phyloP scores from a whole-genome alignment of 64 coral and sea anemone genomes.

The Pachyseris speciosa region DNA sequence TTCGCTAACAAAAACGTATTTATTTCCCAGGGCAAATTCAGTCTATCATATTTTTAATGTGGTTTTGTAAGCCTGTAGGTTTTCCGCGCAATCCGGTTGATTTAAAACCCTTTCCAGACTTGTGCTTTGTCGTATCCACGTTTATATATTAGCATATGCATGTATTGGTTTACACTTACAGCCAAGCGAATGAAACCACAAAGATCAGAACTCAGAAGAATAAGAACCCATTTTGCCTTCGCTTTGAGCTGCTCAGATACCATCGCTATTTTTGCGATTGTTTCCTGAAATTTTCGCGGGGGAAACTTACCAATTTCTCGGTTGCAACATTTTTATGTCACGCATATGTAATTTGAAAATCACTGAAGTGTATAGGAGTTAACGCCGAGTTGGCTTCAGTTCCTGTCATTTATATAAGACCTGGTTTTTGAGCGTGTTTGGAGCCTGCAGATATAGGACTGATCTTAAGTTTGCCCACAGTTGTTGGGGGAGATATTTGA shows the following conservation, averaged over 20 bases:
- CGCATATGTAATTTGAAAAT: conserved; percentile 8
- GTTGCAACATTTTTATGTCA: neutral
- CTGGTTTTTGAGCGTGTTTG: neutral
- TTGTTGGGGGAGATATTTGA: neutral
- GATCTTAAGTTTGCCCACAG: neutral
- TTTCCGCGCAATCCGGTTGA: neutral
- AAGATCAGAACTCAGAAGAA: neutral
- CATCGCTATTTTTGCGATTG: neutral
- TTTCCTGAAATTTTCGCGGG: neutral
- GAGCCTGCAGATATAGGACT: neutral
- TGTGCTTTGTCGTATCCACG: neutral
- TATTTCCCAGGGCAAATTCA: neutral
- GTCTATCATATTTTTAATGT: neutral
- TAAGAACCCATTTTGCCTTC: neutral
- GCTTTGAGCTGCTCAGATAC: neutral
- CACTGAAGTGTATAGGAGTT: conserved; percentile 13
- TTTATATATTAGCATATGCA: conserved; percentile 61
- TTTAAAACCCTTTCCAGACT: neutral
- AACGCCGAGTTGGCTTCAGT: neutral
- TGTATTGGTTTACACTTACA: conserved; percentile 57
- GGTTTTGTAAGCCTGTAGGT: too few relatives aligned
- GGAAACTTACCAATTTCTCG: neutral
- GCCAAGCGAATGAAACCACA: conserved; percentile 47
- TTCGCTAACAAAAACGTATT: neutral
- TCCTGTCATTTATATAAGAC: conserved; percentile 6